Conservation (phyloP, 2,113 vertebrate species). For the Monarcha castaneiventris region DNA sequence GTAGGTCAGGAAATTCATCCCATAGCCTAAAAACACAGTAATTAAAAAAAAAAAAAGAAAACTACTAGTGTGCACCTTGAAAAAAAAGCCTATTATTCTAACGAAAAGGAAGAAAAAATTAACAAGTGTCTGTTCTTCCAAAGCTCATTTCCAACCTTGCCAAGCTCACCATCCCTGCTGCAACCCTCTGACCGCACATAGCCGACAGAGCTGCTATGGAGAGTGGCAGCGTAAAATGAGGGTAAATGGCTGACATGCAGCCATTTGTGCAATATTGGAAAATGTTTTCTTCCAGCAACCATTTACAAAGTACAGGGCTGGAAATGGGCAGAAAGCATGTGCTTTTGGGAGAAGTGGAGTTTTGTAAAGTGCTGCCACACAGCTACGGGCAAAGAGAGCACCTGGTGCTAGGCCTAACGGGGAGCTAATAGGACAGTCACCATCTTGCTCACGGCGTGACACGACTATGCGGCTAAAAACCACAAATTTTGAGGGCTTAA, state of each 20-base stretch:
- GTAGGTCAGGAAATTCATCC: neutral
- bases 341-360: neutral
- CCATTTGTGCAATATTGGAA: neutral
- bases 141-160: neutral
- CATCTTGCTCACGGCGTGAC: neutral
- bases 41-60: neutral
- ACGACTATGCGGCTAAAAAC: neutral
- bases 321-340: neutral
- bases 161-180: rapidly evolving
- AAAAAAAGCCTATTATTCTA: neutral
- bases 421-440: neutral
- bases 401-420: neutral
- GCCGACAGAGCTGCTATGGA: neutral
- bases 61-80: neutral
- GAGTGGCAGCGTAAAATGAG: neutral
- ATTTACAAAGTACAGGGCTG: neutral
- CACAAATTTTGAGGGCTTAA: neutral
- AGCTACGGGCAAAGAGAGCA: neutral
- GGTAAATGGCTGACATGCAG: neutral
- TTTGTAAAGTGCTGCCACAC: neutral
- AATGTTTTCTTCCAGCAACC: neutral
- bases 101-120: neutral
- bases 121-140: neutral
- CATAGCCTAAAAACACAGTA: neutral
- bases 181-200: rapidly evolving